Base-by-base conservation (phyloP, 2,113 vertebrate species). In the Periophthalmodon schlosseri region DNA sequence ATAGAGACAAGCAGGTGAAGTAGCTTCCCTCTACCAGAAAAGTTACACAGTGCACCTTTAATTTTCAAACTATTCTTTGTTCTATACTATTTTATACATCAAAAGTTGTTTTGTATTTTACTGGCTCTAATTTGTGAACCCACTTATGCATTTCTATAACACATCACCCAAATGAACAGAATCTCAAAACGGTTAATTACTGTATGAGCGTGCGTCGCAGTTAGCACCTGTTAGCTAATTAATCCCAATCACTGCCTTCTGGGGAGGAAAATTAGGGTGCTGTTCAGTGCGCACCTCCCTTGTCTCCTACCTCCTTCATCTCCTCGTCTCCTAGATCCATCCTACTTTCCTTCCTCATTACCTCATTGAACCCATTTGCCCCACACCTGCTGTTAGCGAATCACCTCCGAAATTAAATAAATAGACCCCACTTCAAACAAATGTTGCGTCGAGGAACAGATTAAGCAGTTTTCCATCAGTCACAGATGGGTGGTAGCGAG, bases 211-310 rank as follows among this genome's bases (percentile, higher is more conserved):
- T 81, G 80, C 84, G 74, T 86, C 70, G 74, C 85, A 78, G 81
- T 89, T 88, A 86, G 87, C 88, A 92, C 89, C 91, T 93, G 89
- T 90, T 90, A 69, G 81, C 82, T 89, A 92, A 90, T 94, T 90
- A 92, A 90, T 92, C 84, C 86, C 89, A 93, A 91, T 92, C 85
- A 86, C 76, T 86, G 84, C 88, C 85, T 89, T 91, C 81, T 84
- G 81, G 80, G 76, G 83, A 89, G 82, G 84, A 89, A 89, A 89
- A 90, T 85, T 58, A 88, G 82, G 75, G 81, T 79, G 77, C 65
- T 18, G 69, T 82, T 88, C 70, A 77, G 67, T 70, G 73, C 77
- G 70, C 74, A 79, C 83, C 74, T n/a, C 71, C 86, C 54, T 5
- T n/a, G 54, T 21, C 54, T 57, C 15, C 54, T 21, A 10, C n/a